A percentile compares a stretch with the other conserved stretches of the same genome.
These are phyloP conservation scores for Miichthys miiuy DNA, from an alignment of 2,797 vertebrate species.

Conservation along the genomic window DNA sequence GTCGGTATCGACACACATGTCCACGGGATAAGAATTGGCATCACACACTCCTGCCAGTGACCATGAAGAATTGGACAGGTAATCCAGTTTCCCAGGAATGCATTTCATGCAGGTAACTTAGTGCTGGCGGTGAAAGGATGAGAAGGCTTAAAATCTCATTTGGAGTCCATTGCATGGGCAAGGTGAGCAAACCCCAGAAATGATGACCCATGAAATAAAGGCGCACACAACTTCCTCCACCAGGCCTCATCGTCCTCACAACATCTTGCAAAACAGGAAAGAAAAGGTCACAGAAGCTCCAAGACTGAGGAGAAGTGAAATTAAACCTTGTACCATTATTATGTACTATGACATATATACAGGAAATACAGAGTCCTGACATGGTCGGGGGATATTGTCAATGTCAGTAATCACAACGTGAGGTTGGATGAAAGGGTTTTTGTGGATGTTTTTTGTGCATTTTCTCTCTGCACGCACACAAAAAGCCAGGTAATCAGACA, in stretches of 20 bases:
- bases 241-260: slow-evolving; percentile 37
- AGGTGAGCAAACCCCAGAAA: slow-evolving; percentile 50
- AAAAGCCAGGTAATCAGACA: slow-evolving; percentile 50
- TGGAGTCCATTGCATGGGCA: slow-evolving; percentile 39
- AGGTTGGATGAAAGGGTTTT: slow-evolving; percentile 50
- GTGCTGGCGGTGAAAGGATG: slow-evolving; percentile 26
- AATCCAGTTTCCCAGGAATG: slow-evolving; percentile 41
- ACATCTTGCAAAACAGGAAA: slow-evolving; percentile 16
- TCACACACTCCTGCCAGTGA: slow-evolving; percentile 9
- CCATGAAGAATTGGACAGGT: slow-evolving; percentile 50
- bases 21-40: slow-evolving; percentile 11
- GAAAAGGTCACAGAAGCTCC: slow-evolving; percentile 32
- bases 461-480: slow-evolving; percentile 18
- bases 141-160: slow-evolving; percentile 62
- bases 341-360: not conserved
- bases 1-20: slow-evolving; percentile 6
- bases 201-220: slow-evolving; percentile 70
- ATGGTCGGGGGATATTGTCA: not conserved
- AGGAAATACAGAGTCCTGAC: not conserved
- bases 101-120: slow-evolving; percentile 30
- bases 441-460: slow-evolving; percentile 18
- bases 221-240: slow-evolving; percentile 22
- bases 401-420: slow-evolving; percentile 9
- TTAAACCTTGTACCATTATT: slow-evolving; percentile 6
- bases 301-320: not conserved